These are phyloP conservation scores for Ditylenchus dipsaci DNA, from an alignment of 1,140 invertebrate species.

Conservation along the genomic window DNA sequence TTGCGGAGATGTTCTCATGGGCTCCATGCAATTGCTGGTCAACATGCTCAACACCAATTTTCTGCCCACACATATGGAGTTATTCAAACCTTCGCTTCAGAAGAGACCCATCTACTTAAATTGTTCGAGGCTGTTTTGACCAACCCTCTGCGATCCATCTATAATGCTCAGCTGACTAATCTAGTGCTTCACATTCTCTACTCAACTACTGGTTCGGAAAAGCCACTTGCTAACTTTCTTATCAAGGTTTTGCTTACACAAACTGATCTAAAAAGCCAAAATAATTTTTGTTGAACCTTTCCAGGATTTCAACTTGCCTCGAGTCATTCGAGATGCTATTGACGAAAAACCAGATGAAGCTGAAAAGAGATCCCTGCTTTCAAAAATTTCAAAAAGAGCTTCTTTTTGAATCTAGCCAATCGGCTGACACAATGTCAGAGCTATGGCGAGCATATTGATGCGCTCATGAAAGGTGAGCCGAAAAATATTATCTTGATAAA, in stretches of 20 bases:
- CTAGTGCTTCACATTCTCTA: constrained; percentile 28
- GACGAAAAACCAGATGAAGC: background rate
- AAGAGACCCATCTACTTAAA: constrained; percentile 5
- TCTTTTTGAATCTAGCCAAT: constrained; percentile 35
- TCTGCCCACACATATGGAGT: constrained; percentile 28
- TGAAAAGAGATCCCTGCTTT: background rate
- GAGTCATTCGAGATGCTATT: constrained; percentile 23
- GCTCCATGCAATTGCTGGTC: constrained; percentile 29
- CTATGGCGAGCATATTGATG: constrained; percentile 20
- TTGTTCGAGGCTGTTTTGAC: constrained; percentile 18
- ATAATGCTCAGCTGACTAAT: constrained; percentile 24
- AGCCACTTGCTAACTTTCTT: constrained; percentile 31
- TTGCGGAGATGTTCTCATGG: constrained; percentile 14
- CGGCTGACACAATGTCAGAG: constrained; percentile 12
- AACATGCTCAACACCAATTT: constrained; percentile 35
- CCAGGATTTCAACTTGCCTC: constrained; percentile 25
- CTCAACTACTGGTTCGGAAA: constrained; percentile 21
- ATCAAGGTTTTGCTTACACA: constrained; percentile 16
- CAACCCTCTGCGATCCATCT: constrained; percentile 24
- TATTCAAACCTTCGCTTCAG: constrained; percentile 17
- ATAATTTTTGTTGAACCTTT: no score
- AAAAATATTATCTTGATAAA: no score
- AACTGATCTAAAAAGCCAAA: no score
- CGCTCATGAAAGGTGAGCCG: constrained; percentile 22
- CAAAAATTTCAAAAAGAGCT: constrained; percentile 18